phyloP scores from a whole-genome alignment of 2,113 vertebrate genomes.

The Silurus glanis region DNA sequence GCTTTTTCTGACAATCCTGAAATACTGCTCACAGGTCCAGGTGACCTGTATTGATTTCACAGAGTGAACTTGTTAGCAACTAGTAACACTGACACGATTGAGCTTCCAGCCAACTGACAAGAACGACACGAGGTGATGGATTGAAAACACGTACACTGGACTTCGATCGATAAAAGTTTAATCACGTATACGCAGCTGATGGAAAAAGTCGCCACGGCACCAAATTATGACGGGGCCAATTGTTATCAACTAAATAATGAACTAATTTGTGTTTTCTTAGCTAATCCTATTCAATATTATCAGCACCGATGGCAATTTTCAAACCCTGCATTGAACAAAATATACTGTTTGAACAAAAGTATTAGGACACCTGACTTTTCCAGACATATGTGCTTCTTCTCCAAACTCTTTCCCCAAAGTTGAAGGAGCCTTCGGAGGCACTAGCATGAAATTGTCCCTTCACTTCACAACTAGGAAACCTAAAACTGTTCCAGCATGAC shows the following conservation, averaged over 20 bases:
- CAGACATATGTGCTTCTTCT: too few relatives aligned
- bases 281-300: neutral
- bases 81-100: neutral
- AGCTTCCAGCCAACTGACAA: neutral
- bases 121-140: neutral
- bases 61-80: neutral
- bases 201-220: neutral
- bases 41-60: neutral
- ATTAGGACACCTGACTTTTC: too few relatives aligned
- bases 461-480: too few relatives aligned
- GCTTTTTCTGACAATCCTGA: neutral
- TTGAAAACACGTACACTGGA: conserved; percentile 1
- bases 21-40: neutral
- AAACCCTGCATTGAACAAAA: neutral
- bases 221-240: neutral
- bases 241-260: neutral
- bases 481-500: too few relatives aligned
- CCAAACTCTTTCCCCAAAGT: too few relatives aligned
- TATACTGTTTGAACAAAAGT: too few relatives aligned
- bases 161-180: neutral
- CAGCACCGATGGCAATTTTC: neutral
- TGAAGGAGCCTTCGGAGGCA: too few relatives aligned
- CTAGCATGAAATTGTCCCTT: too few relatives aligned
- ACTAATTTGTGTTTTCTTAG: neutral
- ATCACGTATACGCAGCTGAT: neutral